These are phyloP conservation scores for Spea bombifrons DNA, from an alignment of 2,113 vertebrate genomes.

Conservation along the genomic window DNA sequence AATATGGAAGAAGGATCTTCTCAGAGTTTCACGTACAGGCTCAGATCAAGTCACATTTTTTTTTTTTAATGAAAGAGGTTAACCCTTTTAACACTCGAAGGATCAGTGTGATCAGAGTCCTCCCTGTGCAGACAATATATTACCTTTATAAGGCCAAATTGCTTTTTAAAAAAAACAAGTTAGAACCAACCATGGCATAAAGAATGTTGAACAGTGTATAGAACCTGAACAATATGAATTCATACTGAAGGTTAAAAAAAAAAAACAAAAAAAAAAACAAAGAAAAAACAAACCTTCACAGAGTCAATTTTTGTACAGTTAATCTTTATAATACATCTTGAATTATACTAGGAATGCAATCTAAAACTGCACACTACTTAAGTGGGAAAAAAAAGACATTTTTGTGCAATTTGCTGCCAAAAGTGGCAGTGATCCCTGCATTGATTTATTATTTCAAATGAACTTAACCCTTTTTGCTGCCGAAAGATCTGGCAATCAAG, in stretches of 20 bases:
- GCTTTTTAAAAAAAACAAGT: slow-evolving; percentile 57
- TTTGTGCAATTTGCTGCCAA: slow-evolving; percentile 88
- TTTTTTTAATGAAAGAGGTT: slow-evolving; percentile 19
- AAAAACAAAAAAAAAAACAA: not conserved
- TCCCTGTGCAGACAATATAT: slow-evolving; percentile 15
- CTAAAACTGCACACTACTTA: slow-evolving; percentile 70
- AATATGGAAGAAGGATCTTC: slow-evolving; percentile 54
- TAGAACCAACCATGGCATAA: slow-evolving; percentile 55
- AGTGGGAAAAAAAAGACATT: slow-evolving; percentile 61
- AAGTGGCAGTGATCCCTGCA: slow-evolving; percentile 86
- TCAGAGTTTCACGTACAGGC: slow-evolving; percentile 53
- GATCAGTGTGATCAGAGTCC: slow-evolving; percentile 22
- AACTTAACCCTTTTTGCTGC: slow-evolving; percentile 59
- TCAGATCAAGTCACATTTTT: slow-evolving; percentile 51
- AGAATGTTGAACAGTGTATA: slow-evolving; percentile 52
- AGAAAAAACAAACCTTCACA: slow-evolving; percentile 51
- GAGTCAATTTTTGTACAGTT: slow-evolving; percentile 59
- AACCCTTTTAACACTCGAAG: slow-evolving; percentile 1
- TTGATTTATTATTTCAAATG: slow-evolving; percentile 72
- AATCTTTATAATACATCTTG: slow-evolving; percentile 64
- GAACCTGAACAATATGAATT: slow-evolving; percentile 54
- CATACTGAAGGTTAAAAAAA: slow-evolving; percentile 55
- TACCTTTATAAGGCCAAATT: slow-evolving; percentile 59
- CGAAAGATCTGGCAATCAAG: slow-evolving; percentile 39
- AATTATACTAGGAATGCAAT: slow-evolving; percentile 74